Evolutionary conservation across 2,113 vertebrate species (phyloP).

Genomic region (Archilochus colubris): DNA sequence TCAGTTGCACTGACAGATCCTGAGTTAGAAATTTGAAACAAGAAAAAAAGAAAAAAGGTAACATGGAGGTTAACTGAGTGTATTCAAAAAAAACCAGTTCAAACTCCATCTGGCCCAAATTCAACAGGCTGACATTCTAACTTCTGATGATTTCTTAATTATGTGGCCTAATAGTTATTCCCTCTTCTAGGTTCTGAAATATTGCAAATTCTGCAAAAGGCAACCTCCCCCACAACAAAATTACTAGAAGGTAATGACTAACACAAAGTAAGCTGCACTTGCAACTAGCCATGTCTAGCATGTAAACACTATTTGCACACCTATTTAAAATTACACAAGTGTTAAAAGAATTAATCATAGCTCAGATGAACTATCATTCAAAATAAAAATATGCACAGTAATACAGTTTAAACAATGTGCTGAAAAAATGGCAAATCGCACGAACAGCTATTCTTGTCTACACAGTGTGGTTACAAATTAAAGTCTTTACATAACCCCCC

Average conservation of each 20-base stretch:
- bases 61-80: background rate
- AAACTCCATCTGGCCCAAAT: background rate
- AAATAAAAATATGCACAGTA: background rate
- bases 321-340: background rate
- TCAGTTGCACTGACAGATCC: background rate
- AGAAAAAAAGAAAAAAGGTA: background rate
- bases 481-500: constrained; percentile 69
- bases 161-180: background rate
- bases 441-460: constrained; percentile 20
- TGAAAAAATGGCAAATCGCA: constrained; percentile 47
- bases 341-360: constrained; percentile 36
- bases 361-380: constrained; percentile 30
- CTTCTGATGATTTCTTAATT: background rate
- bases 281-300: background rate
- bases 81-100: background rate
- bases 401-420: constrained; percentile 43
- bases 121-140: background rate
- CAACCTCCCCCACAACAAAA: background rate
- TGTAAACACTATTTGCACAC: background rate
- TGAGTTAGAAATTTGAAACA: background rate
- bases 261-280: background rate
- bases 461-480: constrained; percentile 60
- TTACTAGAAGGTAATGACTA: background rate
- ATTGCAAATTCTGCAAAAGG: background rate
- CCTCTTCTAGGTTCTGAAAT: background rate